Conservation (phyloP, 2,797 vertebrate species). For the Acanthurus tractus region DNA sequence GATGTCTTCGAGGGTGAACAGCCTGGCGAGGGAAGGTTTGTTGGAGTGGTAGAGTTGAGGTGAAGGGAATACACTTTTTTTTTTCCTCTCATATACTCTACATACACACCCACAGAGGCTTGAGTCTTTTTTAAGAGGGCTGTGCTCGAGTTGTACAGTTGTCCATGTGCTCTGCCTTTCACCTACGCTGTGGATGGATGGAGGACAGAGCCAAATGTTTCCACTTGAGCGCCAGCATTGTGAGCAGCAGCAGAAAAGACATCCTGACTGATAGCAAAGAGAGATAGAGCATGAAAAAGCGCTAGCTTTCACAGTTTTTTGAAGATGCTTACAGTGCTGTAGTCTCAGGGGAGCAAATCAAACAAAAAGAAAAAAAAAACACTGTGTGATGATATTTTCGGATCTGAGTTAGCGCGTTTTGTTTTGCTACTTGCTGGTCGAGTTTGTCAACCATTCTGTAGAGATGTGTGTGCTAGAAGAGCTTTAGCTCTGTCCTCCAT, state of each 20-base stretch:
- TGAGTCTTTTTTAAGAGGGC: slow-evolving; percentile 56
- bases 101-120: slow-evolving; percentile 64
- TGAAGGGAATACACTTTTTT: slow-evolving; percentile 27
- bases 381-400: slow-evolving; percentile 48
- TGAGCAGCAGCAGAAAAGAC: slow-evolving; percentile 58
- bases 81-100: slow-evolving; percentile 40
- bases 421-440: slow-evolving; percentile 60
- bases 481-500: slow-evolving; percentile 79
- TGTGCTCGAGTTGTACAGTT: slow-evolving; percentile 64
- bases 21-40: slow-evolving; percentile 47
- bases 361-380: slow-evolving; percentile 45
- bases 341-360: slow-evolving; percentile 66
- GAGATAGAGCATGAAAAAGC: slow-evolving; percentile 30
- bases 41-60: slow-evolving; percentile 38
- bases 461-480: slow-evolving; percentile 55
- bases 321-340: slow-evolving; percentile 69
- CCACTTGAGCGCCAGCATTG: slow-evolving; percentile 52
- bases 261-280: slow-evolving; percentile 56
- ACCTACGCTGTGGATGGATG: slow-evolving; percentile 68
- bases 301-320: slow-evolving; percentile 77
- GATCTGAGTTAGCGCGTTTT: slow-evolving; percentile 44
- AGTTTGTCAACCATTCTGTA: slow-evolving; percentile 39
- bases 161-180: slow-evolving; percentile 68
- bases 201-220: slow-evolving; percentile 81
- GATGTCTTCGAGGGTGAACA: slow-evolving; percentile 31